These are phyloP conservation scores for Trissonchulus sp. DNA, from an alignment of 2,888 invertebrate species.

Conservation along the genomic window DNA sequence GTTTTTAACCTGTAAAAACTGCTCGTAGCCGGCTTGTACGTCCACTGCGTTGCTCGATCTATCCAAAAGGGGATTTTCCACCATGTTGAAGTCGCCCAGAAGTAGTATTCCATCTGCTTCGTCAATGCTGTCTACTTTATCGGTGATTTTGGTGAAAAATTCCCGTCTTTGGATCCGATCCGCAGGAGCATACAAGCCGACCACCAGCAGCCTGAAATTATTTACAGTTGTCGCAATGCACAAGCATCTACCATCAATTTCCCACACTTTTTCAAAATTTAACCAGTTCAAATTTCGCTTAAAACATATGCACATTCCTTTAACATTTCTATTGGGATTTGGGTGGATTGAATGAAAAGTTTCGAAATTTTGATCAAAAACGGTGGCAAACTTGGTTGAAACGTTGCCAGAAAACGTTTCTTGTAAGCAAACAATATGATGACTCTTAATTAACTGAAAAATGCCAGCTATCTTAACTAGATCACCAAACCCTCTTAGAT, in stretches of 20 bases:
- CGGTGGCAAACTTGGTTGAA: background rate
- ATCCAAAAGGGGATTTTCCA: slow-evolving; percentile 15
- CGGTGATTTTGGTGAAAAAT: background rate
- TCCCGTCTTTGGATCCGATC: background rate
- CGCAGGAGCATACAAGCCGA: slow-evolving; percentile 9
- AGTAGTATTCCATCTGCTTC: background rate
- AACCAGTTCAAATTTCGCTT: background rate
- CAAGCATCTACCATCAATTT: slow-evolving; percentile 12
- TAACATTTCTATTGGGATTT: background rate
- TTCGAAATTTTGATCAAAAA: slow-evolving; percentile 9
- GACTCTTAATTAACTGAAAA: background rate
- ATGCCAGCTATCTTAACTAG: background rate
- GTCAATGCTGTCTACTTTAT: background rate
- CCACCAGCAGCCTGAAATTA: too few relatives aligned
- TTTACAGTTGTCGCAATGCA: background rate
- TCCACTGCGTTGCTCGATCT: background rate
- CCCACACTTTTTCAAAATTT: background rate
- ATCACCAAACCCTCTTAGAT: background rate
- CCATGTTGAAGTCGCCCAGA: slow-evolving; percentile 19
- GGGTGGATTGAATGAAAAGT: background rate
- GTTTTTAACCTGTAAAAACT: background rate
- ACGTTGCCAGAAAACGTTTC: background rate
- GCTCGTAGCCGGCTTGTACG: background rate
- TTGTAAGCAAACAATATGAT: slow-evolving; percentile 15
- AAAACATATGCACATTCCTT: background rate